Conservation (phyloP, 2,888 invertebrate genomes). For the Drosophila borborema region DNA sequence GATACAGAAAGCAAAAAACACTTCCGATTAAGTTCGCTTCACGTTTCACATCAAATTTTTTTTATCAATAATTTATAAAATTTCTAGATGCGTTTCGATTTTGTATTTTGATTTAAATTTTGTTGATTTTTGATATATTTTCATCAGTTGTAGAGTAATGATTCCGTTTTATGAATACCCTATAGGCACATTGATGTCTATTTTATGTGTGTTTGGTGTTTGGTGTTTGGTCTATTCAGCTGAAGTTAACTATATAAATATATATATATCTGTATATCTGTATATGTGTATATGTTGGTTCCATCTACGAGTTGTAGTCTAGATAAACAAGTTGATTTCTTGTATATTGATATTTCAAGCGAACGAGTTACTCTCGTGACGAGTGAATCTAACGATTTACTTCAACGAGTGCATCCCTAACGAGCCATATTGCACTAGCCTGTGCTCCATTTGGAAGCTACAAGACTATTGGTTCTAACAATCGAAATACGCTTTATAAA, state of each 20-base stretch:
- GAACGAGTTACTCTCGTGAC: not conserved
- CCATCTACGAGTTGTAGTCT: not conserved
- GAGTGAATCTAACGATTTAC: not conserved
- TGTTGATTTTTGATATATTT: not conserved
- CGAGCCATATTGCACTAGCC: not conserved
- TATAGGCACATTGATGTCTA: conserved; percentile 16
- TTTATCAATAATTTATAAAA: conserved; percentile 57
- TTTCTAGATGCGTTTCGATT: conserved; percentile 47
- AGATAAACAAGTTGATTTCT: not conserved
- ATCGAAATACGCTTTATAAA: not conserved
- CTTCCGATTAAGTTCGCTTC: conserved; percentile 53
- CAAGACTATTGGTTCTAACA: not conserved
- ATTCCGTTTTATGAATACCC: conserved; percentile 21
- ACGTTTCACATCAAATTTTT: conserved; percentile 33
- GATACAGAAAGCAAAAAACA: conserved; percentile 14
- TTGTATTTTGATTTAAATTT: not conserved
- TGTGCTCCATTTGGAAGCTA: not conserved
- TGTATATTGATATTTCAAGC: not conserved
- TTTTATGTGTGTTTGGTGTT: not conserved
- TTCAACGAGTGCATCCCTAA: not conserved
- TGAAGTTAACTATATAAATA: not conserved
- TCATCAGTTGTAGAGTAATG: conserved; percentile 22
- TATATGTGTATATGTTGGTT: not conserved
- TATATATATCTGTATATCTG: not conserved
- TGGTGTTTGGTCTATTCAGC: not conserved